These are phyloP conservation scores for Morbakka virulenta DNA, from an alignment of 30 jellyfish, hydroid and myxozoan genomes.

Conservation along the genomic window DNA sequence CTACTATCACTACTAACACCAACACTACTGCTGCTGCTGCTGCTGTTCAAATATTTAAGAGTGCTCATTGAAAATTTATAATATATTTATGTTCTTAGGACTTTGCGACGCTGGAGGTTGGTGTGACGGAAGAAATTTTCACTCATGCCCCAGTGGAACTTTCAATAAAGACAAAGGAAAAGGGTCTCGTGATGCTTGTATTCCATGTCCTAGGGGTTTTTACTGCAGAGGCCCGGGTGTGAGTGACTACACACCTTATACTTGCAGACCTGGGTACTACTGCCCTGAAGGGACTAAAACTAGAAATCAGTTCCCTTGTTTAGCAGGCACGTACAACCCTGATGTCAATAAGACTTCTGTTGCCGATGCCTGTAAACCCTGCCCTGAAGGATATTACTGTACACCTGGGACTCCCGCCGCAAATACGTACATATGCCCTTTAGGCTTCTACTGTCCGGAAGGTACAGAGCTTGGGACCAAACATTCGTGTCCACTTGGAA, in stretches of 20 bases:
- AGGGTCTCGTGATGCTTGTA: slow-evolving; percentile 49
- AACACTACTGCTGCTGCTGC: too few relatives aligned
- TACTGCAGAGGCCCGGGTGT: slow-evolving; percentile 94
- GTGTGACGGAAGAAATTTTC: slow-evolving; percentile 68
- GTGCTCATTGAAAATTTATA: too few relatives aligned
- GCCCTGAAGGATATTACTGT: slow-evolving; percentile 79
- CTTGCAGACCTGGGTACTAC: slow-evolving; percentile 78
- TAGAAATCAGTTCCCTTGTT: slow-evolving; percentile 80
- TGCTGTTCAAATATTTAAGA: too few relatives aligned
- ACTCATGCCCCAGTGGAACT: slow-evolving; percentile 59
- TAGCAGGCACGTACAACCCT: slow-evolving; percentile 80
- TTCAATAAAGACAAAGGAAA: slow-evolving; percentile 29
- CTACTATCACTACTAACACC: too few relatives aligned
- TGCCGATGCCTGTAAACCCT: slow-evolving; percentile 59
- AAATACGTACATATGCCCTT: slow-evolving; percentile 66
- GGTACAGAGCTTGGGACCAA: slow-evolving; percentile 82
- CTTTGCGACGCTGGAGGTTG: slow-evolving; percentile 74
- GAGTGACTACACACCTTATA: slow-evolving; percentile 40
- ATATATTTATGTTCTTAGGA: too few relatives aligned
- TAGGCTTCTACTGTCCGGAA: slow-evolving; percentile 90
- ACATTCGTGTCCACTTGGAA: slow-evolving; percentile 88
- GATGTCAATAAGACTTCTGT: slow-evolving; percentile 47
- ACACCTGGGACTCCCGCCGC: slow-evolving; percentile 69
- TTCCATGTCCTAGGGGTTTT: slow-evolving; percentile 79
- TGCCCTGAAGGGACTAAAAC: slow-evolving; percentile 86